phyloP scores from a whole-genome alignment of 2,113 vertebrate genomes.

The Steatornis caripensis region DNA sequence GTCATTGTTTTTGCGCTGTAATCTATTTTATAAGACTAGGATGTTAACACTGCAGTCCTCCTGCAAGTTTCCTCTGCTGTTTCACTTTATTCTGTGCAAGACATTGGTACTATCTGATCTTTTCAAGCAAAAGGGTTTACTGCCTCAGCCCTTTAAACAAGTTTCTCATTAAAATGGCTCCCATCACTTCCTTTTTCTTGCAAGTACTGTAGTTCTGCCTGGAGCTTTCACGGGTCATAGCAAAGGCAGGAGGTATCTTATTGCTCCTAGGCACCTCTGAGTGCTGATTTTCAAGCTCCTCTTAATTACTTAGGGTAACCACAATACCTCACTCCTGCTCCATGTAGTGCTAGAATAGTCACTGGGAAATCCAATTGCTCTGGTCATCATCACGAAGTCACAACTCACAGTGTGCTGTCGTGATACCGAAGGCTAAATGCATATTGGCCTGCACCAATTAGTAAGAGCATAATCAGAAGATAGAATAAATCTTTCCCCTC shows the following conservation, averaged over 20 bases:
- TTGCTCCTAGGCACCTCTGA: neutral
- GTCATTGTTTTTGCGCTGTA: neutral
- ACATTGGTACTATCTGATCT: neutral
- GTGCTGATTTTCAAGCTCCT: neutral
- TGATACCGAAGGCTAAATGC: neutral
- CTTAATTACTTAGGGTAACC: neutral
- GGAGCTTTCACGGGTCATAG: neutral
- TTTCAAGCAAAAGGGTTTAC: neutral
- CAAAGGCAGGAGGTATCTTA: neutral
- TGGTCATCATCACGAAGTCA: neutral
- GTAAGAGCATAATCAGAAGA: neutral
- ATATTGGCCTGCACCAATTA: neutral
- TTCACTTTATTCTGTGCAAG: neutral
- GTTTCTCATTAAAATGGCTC: constrained; percentile 5
- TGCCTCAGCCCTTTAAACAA: neutral
- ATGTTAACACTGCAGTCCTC: neutral
- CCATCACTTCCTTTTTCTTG: neutral
- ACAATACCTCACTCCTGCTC: neutral
- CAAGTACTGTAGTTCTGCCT: neutral
- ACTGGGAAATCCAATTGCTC: neutral
- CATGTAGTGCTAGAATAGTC: neutral
- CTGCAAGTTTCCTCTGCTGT: neutral
- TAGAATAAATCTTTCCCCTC: neutral
- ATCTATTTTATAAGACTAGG: neutral
- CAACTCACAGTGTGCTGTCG: neutral